A percentile compares a stretch with the other conserved stretches of the same genome.
phyloP scores from a whole-genome alignment of 2,888 invertebrate species.

The Tuberolachnus salignus region DNA sequence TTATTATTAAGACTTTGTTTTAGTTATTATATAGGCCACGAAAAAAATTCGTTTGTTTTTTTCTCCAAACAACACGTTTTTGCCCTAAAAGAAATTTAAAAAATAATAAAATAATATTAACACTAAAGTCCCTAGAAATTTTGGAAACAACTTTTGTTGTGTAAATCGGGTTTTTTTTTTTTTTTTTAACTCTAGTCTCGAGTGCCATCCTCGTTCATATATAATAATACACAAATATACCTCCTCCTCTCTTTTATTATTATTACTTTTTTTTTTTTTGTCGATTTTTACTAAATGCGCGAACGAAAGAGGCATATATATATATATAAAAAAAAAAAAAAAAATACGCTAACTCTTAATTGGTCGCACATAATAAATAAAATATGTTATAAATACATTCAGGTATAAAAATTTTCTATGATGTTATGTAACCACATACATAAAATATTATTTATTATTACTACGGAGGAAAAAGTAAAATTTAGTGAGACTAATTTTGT shows the following conservation, averaged over 20 bases:
- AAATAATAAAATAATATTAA: neutral
- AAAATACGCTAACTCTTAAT: conserved; percentile 18
- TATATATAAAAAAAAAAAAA: neutral
- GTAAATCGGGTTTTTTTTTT: conserved; percentile 25
- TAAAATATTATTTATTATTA: neutral
- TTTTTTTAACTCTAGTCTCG: conserved; percentile 53
- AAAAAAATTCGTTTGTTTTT: conserved; percentile 23
- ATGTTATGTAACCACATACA: neutral
- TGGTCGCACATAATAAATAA: conserved; percentile 29
- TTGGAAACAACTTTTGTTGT: neutral
- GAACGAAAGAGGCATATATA: conserved; percentile 25
- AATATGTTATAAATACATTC: neutral
- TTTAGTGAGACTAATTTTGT: conserved; percentile 55
- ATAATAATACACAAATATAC: neutral
- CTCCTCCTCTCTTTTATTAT: neutral
- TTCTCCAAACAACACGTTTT: conserved; percentile 48
- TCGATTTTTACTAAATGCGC: neutral
- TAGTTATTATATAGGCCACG: conserved; percentile 34
- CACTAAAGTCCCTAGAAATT: conserved; percentile 22
- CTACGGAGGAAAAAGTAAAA: conserved; percentile 42
- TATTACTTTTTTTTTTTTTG: neutral
- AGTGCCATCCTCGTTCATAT: conserved; percentile 50
- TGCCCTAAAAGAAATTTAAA: too few species aligned
- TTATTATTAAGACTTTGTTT: conserved; percentile 55
- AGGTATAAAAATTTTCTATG: too few species aligned